Conservation (phyloP, 2,888 invertebrate species). For the Rutpela maculata region DNA sequence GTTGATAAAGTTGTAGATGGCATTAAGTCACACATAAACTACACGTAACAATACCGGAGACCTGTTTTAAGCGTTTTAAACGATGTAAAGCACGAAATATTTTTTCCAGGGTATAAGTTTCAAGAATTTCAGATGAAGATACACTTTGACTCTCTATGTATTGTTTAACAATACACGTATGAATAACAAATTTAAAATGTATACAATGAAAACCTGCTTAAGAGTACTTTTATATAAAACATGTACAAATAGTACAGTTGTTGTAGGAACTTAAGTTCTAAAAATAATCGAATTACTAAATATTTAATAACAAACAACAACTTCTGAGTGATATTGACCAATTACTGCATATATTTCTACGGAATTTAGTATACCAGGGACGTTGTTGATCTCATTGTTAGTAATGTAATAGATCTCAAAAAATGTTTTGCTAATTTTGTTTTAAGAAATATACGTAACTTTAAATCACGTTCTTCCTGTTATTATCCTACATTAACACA, state of each 20-base stretch:
- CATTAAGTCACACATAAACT: conserved; percentile 59
- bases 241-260: conserved; percentile 8
- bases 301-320: too few relatives aligned
- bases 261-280: neutral
- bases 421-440: neutral
- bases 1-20: conserved; percentile 61
- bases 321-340: neutral
- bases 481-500: neutral
- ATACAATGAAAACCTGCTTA: conserved; percentile 23
- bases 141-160: conserved; percentile 67
- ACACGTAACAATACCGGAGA: conserved; percentile 59
- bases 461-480: neutral
- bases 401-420: neutral
- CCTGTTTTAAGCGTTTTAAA: conserved; percentile 61
- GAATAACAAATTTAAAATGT: conserved; percentile 65
- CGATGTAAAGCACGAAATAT: conserved; percentile 66
- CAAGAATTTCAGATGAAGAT: conserved; percentile 70
- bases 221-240: conserved; percentile 10
- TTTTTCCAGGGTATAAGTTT: conserved; percentile 62
- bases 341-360: neutral
- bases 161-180: conserved; percentile 67
- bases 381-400: neutral
- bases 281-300: too few relatives aligned
- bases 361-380: neutral
- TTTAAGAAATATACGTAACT: neutral